A percentile compares a stretch with the other conserved stretches of the same genome.
Conservation (phyloP, 2,888 invertebrate genomes). For the Acrocera orbiculus region DNA sequence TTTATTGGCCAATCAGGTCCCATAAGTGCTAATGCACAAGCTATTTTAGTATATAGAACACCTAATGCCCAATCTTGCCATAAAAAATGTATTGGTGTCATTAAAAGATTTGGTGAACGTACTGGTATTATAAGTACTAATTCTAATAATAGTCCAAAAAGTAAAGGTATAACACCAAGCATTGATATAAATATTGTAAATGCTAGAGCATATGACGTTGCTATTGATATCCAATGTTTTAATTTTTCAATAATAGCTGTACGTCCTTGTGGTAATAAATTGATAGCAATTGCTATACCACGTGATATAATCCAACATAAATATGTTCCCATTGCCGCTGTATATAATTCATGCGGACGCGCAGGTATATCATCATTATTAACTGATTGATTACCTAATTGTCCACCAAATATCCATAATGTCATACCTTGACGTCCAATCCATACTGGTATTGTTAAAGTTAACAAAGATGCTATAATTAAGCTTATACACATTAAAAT, state of each 20-base stretch:
- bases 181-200: slow-evolving; percentile 48
- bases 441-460: slow-evolving; percentile 73
- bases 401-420: slow-evolving; percentile 52
- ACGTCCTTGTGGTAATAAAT: slow-evolving; percentile 81
- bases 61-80: slow-evolving; percentile 98
- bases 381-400: slow-evolving; percentile 25
- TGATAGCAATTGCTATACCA: slow-evolving; percentile 59
- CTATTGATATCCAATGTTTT: slow-evolving; percentile 55
- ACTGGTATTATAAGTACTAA: slow-evolving; percentile 82
- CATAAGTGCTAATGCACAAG: slow-evolving; percentile 93
- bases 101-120: slow-evolving; percentile 76
- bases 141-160: slow-evolving; percentile 84
- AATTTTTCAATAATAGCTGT: slow-evolving; percentile 52
- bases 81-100: slow-evolving; percentile 74
- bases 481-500: slow-evolving; percentile 67
- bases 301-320: slow-evolving; percentile 86
- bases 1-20: slow-evolving; percentile 92
- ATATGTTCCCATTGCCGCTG: slow-evolving; percentile 84
- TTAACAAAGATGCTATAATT: slow-evolving; percentile 65
- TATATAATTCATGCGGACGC: slow-evolving; percentile 89
- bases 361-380: slow-evolving; percentile 27
- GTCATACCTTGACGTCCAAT: slow-evolving; percentile 79
- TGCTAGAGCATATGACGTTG: slow-evolving; percentile 58
- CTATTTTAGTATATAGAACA: slow-evolving; percentile 92
- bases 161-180: slow-evolving; percentile 75